Base-by-base conservation (phyloP, 2,888 invertebrate species). In the Allygus modestus region DNA sequence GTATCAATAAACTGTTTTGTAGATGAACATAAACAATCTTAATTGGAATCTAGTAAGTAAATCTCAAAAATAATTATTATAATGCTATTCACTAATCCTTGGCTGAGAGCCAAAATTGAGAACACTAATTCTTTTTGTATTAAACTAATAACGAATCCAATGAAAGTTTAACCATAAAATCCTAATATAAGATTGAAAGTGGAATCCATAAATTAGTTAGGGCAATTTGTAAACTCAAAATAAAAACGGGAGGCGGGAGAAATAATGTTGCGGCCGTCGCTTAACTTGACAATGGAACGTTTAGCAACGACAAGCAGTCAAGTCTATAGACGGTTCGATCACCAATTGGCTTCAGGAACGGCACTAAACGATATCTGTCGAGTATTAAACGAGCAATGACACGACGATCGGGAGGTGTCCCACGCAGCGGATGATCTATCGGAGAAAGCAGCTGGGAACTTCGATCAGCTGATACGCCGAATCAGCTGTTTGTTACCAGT, bases 391-490 rank as follows among this genome's bases (percentile, higher is more conserved):
- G 58, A 58, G 58, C 65, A 65, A 28, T 65, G 65, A 65, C 65
- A 65, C 31, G 65, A 65, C 12, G 58, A 65, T 65, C 26, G 65
- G 28, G 31, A 11, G 31, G 28, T 65, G 65, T 65, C 65, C 65
- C 65, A 65, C 65, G 65, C 65, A 65, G 20, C 54, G 17, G 65
- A 28, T 65, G 65, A 65, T 65, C 65, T 65, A 65, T 41, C 23
- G 71, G 41, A 71, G 71, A 71, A 71, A 71, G 71, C 41, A 71
- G 71, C 5, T 71, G 71, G 71, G 71, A 71, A 71, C n/a, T 65
- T 65, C 65, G 65, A 65, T 65, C 65, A 65, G 65, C 65, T 65
- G 65, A 65, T 65, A 65, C 31, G 28, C 5, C 65, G 28, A 65
- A 65, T 65, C 28, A 65, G 65, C 65, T 65, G 65, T 58, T 58